phyloP scores from a whole-genome alignment of 64 coral and sea anemone species.

The Pocillopora verrucosa region DNA sequence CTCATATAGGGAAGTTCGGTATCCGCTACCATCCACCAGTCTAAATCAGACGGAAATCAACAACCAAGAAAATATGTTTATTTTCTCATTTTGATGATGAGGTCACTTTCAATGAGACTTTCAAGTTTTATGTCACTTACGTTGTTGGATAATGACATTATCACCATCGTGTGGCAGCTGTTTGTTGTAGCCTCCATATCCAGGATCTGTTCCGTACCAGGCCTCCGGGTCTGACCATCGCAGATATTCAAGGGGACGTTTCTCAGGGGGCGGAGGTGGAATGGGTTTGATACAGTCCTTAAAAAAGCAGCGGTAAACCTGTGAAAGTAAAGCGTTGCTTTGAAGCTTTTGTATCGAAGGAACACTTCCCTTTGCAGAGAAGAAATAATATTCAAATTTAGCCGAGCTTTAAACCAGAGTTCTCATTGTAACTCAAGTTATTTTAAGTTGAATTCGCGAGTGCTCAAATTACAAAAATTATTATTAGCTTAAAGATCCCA shows the following conservation, averaged over 20 bases:
- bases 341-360: too few relatives aligned
- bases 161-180: constrained; percentile 56
- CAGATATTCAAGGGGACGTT: constrained; percentile 51
- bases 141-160: constrained; percentile 69
- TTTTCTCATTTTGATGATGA: background rate
- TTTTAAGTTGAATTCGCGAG: too few relatives aligned
- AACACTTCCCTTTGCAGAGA: too few relatives aligned
- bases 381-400: too few relatives aligned
- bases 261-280: constrained; percentile 65
- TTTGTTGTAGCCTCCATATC: constrained; percentile 75
- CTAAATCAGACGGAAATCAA: background rate
- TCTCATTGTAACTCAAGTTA: too few relatives aligned
- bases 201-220: constrained; percentile 60
- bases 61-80: background rate
- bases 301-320: constrained; percentile 66
- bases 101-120: too few relatives aligned
- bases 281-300: constrained; percentile 63
- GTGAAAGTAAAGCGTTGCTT: background rate
- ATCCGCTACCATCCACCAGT: constrained; percentile 86
- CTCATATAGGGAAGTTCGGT: constrained; percentile 52
- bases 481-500: too few relatives aligned
- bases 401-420: too few relatives aligned
- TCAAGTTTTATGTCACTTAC: constrained; percentile 9
- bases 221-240: constrained; percentile 62
- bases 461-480: too few relatives aligned